A percentile compares a stretch with the other conserved stretches of the same genome.
Evolutionary conservation across 2,888 invertebrate species (phyloP).

Genomic region (Xanthostigma xanthostigma): DNA sequence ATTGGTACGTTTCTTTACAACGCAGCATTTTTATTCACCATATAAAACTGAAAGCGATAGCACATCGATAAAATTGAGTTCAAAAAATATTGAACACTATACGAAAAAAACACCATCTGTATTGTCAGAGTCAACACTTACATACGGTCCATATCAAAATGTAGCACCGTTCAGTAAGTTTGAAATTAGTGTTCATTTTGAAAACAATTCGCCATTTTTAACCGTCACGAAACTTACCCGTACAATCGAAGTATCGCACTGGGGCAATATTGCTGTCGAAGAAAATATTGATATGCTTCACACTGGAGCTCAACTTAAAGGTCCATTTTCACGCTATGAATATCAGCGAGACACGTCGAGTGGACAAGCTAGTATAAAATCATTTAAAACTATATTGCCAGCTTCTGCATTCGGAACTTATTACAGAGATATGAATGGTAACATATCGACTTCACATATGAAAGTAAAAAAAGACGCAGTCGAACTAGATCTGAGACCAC

Average conservation of each 20-base stretch:
- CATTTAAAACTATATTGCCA: constrained; percentile 72
- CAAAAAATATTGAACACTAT: constrained; percentile 67
- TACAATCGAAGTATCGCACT: constrained; percentile 90
- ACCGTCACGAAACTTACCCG: constrained; percentile 80
- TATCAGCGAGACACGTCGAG: constrained; percentile 87
- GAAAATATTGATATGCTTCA: constrained; percentile 86
- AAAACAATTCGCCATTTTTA: constrained; percentile 91
- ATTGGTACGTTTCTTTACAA: constrained; percentile 74
- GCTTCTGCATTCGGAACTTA: constrained; percentile 91
- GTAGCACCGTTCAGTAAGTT: constrained; percentile 40
- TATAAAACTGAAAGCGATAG: constrained; percentile 70
- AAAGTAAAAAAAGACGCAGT: constrained; percentile 77
- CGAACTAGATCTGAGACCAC: constrained; percentile 86
- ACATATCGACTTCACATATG: constrained; percentile 95
- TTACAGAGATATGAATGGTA: constrained; percentile 95
- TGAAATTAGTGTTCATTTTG: constrained; percentile 73
- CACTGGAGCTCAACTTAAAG: constrained; percentile 83
- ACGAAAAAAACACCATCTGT: constrained; percentile 67
- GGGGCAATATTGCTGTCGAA: constrained; percentile 97
- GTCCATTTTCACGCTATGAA: constrained; percentile 92
- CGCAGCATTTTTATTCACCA: constrained; percentile 68
- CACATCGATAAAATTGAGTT: constrained; percentile 60
- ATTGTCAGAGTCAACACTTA: constrained; percentile 64
- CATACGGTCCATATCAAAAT: constrained; percentile 80
- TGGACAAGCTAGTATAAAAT: constrained; percentile 76